Percentiles rank a stretch among this genome's conserved stretches.
Conservation (phyloP, 2,888 invertebrate species). For the Cerastis rubricosa region DNA sequence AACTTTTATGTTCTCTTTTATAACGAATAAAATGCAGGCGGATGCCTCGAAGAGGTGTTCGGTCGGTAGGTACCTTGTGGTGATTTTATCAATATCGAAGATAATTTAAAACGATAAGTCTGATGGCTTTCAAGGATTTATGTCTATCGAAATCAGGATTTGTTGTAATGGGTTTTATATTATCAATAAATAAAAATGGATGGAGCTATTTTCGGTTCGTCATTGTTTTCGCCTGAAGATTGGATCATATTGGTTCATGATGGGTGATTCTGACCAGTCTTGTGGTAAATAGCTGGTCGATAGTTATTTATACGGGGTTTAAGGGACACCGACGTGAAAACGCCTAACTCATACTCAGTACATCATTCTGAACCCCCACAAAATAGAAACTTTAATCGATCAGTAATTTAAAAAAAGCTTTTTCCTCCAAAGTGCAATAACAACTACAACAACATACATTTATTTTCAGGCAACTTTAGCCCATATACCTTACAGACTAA, state of each 20-base stretch:
- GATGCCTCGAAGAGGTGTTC: constrained; percentile 38
- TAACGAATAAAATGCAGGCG: constrained; percentile 63
- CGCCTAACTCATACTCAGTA: too few relatives aligned
- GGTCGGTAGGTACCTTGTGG: constrained; percentile 39
- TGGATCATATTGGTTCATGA: background rate
- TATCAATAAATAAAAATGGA: constrained; percentile 39
- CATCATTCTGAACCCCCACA: too few relatives aligned
- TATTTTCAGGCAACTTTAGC: too few relatives aligned
- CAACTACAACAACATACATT: too few relatives aligned
- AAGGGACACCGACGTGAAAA: too few relatives aligned
- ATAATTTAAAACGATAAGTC: constrained; percentile 50
- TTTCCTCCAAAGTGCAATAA: too few relatives aligned
- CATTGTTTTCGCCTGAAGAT: constrained; percentile 3
- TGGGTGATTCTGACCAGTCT: too few relatives aligned
- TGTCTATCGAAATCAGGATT: constrained; percentile 46
- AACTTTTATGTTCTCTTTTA: constrained; percentile 69
- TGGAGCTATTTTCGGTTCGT: constrained; percentile 12
- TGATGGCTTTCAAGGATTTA: constrained; percentile 49
- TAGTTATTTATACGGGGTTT: background rate
- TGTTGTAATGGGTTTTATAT: constrained; percentile 46
- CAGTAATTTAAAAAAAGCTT: too few relatives aligned
- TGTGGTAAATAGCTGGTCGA: background rate
- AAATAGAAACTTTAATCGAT: too few relatives aligned
- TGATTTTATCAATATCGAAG: constrained; percentile 57
- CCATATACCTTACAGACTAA: too few relatives aligned